Evolutionary conservation across 2,797 vertebrate genomes (phyloP).

Genomic region (Coregonus ussuriensis): DNA sequence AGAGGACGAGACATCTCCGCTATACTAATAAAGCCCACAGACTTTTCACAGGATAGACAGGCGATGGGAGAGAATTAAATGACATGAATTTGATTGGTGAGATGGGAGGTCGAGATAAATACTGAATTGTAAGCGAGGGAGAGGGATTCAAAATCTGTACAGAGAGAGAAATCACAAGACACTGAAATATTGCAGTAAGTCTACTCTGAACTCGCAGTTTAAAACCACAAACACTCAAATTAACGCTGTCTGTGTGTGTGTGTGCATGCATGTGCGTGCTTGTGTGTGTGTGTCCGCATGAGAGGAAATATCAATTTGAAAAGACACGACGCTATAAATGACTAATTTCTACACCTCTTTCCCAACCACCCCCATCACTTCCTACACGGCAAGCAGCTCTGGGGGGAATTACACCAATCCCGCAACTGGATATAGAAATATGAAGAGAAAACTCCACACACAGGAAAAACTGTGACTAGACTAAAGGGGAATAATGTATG

Average conservation of each 20-base stretch:
- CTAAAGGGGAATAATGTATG: background rate
- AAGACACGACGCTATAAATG: background rate
- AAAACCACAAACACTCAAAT: background rate
- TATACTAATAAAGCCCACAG: constrained; percentile 10
- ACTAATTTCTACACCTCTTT: background rate
- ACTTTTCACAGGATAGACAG: constrained; percentile 11
- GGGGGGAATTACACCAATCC: constrained; percentile 1
- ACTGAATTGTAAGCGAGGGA: background rate
- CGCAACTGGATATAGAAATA: background rate
- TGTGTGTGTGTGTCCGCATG: background rate
- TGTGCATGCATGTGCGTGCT: background rate
- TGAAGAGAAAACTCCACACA: background rate
- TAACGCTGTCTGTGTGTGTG: background rate
- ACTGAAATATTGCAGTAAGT: background rate
- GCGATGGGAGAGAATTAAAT: background rate
- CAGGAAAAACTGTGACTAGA: background rate
- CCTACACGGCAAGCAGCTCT: background rate
- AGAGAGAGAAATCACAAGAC: background rate
- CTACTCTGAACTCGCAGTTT: background rate
- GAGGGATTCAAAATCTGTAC: background rate
- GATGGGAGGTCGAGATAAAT: background rate
- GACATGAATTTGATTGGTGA: background rate
- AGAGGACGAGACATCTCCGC: constrained; percentile 21
- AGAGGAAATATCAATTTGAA: background rate
- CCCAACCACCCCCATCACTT: constrained; percentile 1